Conservation (phyloP, 2,113 vertebrate genomes). For the Phylloscopus trochiloides region DNA sequence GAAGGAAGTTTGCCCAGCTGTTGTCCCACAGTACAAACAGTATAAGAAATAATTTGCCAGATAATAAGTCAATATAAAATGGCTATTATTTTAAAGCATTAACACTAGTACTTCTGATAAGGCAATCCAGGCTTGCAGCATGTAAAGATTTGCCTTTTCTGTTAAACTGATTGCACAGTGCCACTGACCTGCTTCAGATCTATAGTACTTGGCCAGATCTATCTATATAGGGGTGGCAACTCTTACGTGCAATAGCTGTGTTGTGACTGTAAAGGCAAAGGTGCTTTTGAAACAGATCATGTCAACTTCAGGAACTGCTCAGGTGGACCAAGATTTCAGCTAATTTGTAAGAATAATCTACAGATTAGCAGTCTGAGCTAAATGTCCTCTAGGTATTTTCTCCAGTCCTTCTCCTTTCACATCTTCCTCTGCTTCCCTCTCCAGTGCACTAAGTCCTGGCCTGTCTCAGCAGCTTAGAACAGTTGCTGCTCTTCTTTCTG, state of each 20-base stretch:
- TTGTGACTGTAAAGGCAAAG: not conserved
- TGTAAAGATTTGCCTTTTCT: not conserved
- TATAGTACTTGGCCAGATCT: not conserved
- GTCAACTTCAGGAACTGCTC: not conserved
- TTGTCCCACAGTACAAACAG: slow-evolving; percentile 8
- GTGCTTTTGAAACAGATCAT: not conserved
- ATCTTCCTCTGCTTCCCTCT: not conserved
- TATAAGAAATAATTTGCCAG: slow-evolving; percentile 1
- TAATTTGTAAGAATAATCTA: not conserved
- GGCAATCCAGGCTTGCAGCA: not conserved
- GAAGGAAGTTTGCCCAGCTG: not conserved
- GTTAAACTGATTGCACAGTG: not conserved
- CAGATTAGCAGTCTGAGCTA: not conserved
- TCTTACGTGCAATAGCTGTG: not conserved
- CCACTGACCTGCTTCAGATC: not conserved
- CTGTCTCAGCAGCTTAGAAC: not conserved
- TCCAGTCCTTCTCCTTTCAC: not conserved
- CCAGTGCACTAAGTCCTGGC: not conserved
- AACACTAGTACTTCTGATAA: not conserved
- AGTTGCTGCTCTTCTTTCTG: not conserved
- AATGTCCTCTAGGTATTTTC: not conserved
- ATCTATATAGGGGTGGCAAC: not conserved
- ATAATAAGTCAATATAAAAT: not conserved
- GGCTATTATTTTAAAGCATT: not conserved
- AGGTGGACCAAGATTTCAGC: not conserved